These are phyloP conservation scores for Agrypnia vestita DNA, from an alignment of 1,140 invertebrate genomes.

Conservation along the genomic window DNA sequence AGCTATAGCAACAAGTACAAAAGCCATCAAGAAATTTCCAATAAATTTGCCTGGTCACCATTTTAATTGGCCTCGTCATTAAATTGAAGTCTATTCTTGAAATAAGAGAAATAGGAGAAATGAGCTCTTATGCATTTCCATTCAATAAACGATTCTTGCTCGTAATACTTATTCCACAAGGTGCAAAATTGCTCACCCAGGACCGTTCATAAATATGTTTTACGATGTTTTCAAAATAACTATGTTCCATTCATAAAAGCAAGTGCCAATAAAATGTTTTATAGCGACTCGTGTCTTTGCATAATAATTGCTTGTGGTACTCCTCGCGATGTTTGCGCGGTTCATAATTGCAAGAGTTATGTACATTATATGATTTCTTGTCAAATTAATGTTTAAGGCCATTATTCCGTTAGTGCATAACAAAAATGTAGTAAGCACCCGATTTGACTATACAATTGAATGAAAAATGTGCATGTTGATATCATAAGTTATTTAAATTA, in stretches of 20 bases:
- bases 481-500: no score
- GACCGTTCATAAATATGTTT: not conserved
- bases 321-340: no score
- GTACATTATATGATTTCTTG: no score
- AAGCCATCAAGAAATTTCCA: no score
- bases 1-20: no score
- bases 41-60: not conserved
- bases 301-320: slow-evolving; percentile 53
- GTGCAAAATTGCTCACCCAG: not conserved
- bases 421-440: no score
- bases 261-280: slow-evolving; percentile 59
- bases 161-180: not conserved
- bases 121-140: not conserved
- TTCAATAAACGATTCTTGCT: not conserved
- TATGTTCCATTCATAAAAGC: slow-evolving; percentile 57
- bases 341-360: no score
- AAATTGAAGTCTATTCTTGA: slow-evolving; percentile 51
- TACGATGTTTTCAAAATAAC: slow-evolving; percentile 52
- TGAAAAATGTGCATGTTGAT: no score
- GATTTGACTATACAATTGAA: no score
- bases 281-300: slow-evolving; percentile 54
- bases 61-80: slow-evolving; percentile 54
- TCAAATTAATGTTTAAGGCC: no score
- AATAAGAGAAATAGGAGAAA: not conserved
- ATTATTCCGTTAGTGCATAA: no score